phyloP scores from a whole-genome alignment of 2,113 vertebrate genomes.

The Zosterops lateralis region DNA sequence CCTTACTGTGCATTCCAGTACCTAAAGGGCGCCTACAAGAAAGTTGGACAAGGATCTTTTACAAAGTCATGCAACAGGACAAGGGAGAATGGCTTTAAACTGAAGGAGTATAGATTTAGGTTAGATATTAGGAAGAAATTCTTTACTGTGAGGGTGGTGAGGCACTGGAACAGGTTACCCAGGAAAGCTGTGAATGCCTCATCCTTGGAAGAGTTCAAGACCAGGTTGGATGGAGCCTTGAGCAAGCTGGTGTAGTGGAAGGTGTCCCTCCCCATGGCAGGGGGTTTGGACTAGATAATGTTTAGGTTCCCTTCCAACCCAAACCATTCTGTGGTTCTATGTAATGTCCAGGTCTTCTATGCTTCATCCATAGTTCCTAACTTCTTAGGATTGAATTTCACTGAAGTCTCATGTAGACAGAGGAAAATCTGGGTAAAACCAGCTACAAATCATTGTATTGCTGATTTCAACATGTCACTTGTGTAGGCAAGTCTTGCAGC shows the following conservation, averaged over 20 bases:
- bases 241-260: too few species aligned
- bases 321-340: neutral
- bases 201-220: too few species aligned
- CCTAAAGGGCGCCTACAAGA: neutral
- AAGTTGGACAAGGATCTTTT: neutral
- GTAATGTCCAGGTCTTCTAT: neutral
- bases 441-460: neutral
- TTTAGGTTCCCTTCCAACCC: neutral
- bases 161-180: neutral
- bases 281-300: neutral
- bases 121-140: neutral
- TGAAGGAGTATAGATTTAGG: neutral
- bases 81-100: neutral
- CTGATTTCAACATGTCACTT: neutral
- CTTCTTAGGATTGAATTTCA: neutral
- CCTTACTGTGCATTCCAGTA: neutral
- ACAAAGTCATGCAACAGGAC: neutral
- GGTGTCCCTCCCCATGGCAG: neutral
- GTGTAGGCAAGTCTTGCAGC: neutral
- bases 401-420: neutral
- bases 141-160: neutral
- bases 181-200: neutral
- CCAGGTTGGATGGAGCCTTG: too few species aligned
- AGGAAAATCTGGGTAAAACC: neutral
- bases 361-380: neutral